Base-by-base conservation (phyloP, 2,113 vertebrate genomes). In the Cathartes aura region DNA sequence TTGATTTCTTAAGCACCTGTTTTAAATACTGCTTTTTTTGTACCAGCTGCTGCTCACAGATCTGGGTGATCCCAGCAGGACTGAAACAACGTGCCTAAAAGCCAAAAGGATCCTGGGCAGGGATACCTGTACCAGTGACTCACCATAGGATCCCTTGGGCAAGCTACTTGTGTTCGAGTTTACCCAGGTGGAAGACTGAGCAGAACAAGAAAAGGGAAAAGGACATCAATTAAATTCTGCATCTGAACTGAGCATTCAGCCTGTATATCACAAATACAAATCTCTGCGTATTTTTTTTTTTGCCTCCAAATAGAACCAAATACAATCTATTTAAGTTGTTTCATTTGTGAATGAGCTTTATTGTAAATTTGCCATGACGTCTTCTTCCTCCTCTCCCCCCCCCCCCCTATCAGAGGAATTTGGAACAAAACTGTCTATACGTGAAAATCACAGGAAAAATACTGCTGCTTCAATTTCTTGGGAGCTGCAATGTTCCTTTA, bases 401-500 rank as follows among this genome's bases (percentile, higher is more conserved):
- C 1, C 4, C 1, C 15, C 1, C 9, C 7, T 3, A 29, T 12
- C 24, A 38, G 27, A 26, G 32, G 8, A 38, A 58, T 72, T 58
- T 58, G 50, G 58, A 82, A 74, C 45, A 89, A 95, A 89, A 40
- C 10, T 73, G n/a, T 13, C 3, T 52, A 5, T 52, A 56, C 1
- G 1, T 89, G n/a, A 7, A 11, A 81, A 62, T 72, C 59, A 67
- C 24, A 66, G 7, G 34, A 86, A 71, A 90, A 90, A 50, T 56
- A 62, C 32, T 53, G 15, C 47, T 89, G 45, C 63, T 90, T 87
- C 36, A 29, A 7, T 58, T 63, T 53, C 50, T 48, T 87, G 27
- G 26, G 38, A 90, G 43, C 1, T 56, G n/a, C 45, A 70, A 67
- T 74, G 52, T 67, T 93, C 58, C 62, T 94, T 97, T 91, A 87